A percentile compares a stretch with the other conserved stretches of the same genome.
phyloP scores from a whole-genome alignment of 2,888 invertebrate genomes.

The Cybosia mesomella region DNA sequence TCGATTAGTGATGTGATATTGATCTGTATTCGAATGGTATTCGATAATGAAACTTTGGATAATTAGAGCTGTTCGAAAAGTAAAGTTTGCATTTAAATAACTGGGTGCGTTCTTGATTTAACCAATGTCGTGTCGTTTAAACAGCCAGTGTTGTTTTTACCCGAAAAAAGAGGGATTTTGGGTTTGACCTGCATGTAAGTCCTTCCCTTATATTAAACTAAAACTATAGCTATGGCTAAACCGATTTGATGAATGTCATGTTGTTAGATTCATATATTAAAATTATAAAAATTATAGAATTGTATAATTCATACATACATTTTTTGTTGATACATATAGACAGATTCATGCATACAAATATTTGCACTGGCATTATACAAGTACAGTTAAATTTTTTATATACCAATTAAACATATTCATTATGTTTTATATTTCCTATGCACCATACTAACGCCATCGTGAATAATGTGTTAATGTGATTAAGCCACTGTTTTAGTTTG shows the following conservation, averaged over 20 bases:
- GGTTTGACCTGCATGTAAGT: background rate
- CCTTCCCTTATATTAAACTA: too few relatives aligned
- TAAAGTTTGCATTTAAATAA: background rate
- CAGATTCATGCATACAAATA: too few relatives aligned
- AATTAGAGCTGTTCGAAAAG: background rate
- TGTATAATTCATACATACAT: too few relatives aligned
- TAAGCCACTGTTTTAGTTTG: background rate
- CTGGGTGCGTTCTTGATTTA: background rate
- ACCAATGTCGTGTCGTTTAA: background rate
- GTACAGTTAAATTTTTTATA: too few relatives aligned
- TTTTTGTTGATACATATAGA: too few relatives aligned
- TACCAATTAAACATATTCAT: too few relatives aligned
- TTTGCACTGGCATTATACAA: background rate
- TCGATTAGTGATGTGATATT: constrained; percentile 9
- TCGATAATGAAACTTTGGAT: constrained; percentile 3
- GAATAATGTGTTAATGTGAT: background rate
- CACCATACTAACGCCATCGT: background rate
- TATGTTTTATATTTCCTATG: background rate
- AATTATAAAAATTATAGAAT: too few relatives aligned
- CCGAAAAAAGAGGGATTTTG: background rate
- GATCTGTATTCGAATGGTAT: constrained; percentile 3
- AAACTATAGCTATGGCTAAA: too few relatives aligned
- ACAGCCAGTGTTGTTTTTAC: background rate
- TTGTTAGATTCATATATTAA: too few relatives aligned
- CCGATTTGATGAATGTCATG: too few relatives aligned